Conservation (phyloP, 2,797 vertebrate genomes). For the Dipus sagitta region DNA sequence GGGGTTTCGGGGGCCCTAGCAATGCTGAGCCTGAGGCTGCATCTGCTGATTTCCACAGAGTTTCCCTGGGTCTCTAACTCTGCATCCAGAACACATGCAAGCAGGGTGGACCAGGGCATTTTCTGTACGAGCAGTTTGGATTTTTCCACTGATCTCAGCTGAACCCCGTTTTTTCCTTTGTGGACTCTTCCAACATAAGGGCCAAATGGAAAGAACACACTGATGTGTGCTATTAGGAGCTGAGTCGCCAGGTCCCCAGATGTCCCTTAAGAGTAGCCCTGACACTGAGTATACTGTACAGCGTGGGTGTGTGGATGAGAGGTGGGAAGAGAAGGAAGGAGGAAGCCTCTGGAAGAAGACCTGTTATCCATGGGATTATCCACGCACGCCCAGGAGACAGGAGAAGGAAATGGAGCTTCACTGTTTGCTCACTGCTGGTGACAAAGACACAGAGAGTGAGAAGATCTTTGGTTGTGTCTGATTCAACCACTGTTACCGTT, state of each 20-base stretch:
- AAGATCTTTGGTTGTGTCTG: background rate
- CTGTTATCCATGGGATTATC: background rate
- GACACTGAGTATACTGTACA: rapidly evolving
- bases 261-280: background rate
- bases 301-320: too few relatives aligned
- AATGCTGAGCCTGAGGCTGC: rapidly evolving
- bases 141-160: background rate
- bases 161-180: background rate
- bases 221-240: background rate
- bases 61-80: background rate
- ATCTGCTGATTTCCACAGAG: too few relatives aligned
- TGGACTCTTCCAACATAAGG: background rate
- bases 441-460: background rate
- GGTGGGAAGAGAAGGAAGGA: background rate
- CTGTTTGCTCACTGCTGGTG: background rate
- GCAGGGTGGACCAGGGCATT: background rate
- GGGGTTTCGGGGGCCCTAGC: background rate
- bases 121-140: rapidly evolving
- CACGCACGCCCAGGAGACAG: rapidly evolving
- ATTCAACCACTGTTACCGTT: background rate
- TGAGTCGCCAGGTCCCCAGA: background rate
- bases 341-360: background rate
- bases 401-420: background rate
- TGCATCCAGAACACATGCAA: background rate
- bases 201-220: background rate